phyloP scores from a whole-genome alignment of 92 coral and sea anemone genomes.

The Virgularia gustaviana region DNA sequence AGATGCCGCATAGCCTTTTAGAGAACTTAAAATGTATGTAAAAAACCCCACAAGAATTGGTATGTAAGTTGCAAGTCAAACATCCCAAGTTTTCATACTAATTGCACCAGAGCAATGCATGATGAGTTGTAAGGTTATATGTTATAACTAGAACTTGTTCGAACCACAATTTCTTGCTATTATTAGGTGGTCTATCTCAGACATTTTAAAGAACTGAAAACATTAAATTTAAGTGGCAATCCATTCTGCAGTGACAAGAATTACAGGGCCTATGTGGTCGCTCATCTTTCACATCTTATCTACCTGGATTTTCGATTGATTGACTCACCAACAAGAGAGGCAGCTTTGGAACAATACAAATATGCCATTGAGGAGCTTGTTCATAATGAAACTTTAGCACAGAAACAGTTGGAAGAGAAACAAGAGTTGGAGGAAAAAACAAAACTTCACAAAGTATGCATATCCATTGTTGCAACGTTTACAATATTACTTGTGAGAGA shows the following conservation, averaged over 20 bases:
- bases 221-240: slow-evolving; percentile 87
- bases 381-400: slow-evolving; percentile 90
- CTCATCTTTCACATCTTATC: slow-evolving; percentile 86
- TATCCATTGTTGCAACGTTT: not conserved
- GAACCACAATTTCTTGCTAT: too few relatives aligned
- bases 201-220: slow-evolving; percentile 65
- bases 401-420: slow-evolving; percentile 65
- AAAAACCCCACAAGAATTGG: too few relatives aligned
- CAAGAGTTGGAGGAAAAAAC: slow-evolving; percentile 62
- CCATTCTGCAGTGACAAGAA: slow-evolving; percentile 87
- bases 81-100: too few relatives aligned
- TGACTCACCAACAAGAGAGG: slow-evolving; percentile 87
- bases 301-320: slow-evolving; percentile 91
- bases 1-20: too few relatives aligned
- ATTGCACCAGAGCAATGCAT: too few relatives aligned
- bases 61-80: too few relatives aligned
- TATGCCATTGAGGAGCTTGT: slow-evolving; percentile 95
- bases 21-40: too few relatives aligned
- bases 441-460: slow-evolving; percentile 79
- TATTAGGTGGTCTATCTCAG: slow-evolving; percentile 86
- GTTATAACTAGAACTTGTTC: too few relatives aligned
- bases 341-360: slow-evolving; percentile 82
- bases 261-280: slow-evolving; percentile 91
- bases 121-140: too few relatives aligned
- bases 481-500: not conserved